Percentiles rank a stretch among this genome's conserved stretches.
phyloP scores from a whole-genome alignment of 2,113 vertebrate genomes.

The Pelusios castaneus region DNA sequence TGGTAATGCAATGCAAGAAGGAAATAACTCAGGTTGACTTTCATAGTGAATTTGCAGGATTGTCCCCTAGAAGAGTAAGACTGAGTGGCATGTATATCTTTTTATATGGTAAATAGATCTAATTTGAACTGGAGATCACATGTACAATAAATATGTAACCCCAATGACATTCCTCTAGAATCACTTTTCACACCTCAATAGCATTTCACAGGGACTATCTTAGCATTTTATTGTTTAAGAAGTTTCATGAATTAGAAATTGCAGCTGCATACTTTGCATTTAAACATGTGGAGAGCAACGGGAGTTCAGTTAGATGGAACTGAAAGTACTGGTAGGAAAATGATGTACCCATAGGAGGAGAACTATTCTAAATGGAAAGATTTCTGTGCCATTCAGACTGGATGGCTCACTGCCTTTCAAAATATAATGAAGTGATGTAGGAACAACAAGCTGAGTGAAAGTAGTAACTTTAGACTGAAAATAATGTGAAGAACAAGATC shows the following conservation, averaged over 20 bases:
- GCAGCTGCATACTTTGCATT: not conserved
- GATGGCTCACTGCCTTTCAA: not conserved
- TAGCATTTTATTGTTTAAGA: not conserved
- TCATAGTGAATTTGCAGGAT: not conserved
- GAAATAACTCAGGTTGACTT: conserved; percentile 37
- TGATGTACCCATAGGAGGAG: not conserved
- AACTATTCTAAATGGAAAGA: not conserved
- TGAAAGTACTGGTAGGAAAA: not conserved
- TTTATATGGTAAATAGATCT: conserved; percentile 30
- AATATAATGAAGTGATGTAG: not conserved
- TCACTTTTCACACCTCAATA: conserved; percentile 33
- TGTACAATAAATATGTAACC: not conserved
- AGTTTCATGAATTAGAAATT: not conserved
- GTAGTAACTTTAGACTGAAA: conserved; percentile 14
- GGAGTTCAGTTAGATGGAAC: not conserved
- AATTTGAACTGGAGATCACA: conserved; percentile 39
- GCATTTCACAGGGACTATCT: not conserved
- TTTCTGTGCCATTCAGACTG: not conserved
- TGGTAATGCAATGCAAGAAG: conserved; percentile 26
- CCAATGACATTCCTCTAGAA: conserved; percentile 13
- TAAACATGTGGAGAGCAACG: not conserved
- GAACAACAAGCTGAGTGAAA: not conserved
- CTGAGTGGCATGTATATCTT: not conserved
- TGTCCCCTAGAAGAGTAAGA: conserved; percentile 15
- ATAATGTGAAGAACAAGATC: not conserved